phyloP scores from a whole-genome alignment of 2,888 invertebrate genomes.

The Hemicrepidius hirtus region DNA sequence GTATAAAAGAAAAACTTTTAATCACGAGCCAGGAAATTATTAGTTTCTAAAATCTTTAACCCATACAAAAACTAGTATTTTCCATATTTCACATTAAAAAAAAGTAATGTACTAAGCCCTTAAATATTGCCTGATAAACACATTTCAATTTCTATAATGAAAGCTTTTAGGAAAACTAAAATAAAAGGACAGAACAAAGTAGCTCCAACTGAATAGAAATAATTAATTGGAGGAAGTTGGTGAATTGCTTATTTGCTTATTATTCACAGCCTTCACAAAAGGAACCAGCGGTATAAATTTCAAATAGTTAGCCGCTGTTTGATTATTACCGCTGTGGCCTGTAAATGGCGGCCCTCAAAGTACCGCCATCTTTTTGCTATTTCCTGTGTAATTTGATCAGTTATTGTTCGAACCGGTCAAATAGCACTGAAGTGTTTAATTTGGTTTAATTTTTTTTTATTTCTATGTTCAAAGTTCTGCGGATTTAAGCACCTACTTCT shows the following conservation, averaged over 20 bases:
- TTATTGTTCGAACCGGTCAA: slow-evolving; percentile 39
- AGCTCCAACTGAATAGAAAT: slow-evolving; percentile 41
- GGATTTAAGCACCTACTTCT: too few relatives aligned
- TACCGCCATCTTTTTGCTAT: slow-evolving; percentile 56
- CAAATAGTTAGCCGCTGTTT: slow-evolving; percentile 54
- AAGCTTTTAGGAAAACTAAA: neutral
- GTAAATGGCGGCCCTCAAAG: slow-evolving; percentile 58
- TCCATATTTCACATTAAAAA: too few relatives aligned
- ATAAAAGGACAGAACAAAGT: slow-evolving; percentile 13
- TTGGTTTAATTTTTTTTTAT: slow-evolving; percentile 39
- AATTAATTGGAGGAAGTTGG: slow-evolving; percentile 59
- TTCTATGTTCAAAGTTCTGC: neutral
- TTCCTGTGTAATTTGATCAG: slow-evolving; percentile 51
- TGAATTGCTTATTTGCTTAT: slow-evolving; percentile 58
- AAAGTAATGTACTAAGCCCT: too few relatives aligned
- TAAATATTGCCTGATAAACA: too few relatives aligned
- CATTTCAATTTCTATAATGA: too few relatives aligned
- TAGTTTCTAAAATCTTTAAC: too few relatives aligned
- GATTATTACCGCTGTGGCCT: slow-evolving; percentile 52
- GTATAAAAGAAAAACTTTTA: too few relatives aligned
- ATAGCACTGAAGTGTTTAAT: slow-evolving; percentile 44
- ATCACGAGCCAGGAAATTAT: too few relatives aligned
- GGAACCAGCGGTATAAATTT: slow-evolving; percentile 49
- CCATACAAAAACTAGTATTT: too few relatives aligned
- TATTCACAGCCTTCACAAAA: slow-evolving; percentile 58